Percentiles rank a stretch among this genome's conserved stretches.
phyloP scores from a whole-genome alignment of 2,888 invertebrate genomes.

The Phengaris alcon region DNA sequence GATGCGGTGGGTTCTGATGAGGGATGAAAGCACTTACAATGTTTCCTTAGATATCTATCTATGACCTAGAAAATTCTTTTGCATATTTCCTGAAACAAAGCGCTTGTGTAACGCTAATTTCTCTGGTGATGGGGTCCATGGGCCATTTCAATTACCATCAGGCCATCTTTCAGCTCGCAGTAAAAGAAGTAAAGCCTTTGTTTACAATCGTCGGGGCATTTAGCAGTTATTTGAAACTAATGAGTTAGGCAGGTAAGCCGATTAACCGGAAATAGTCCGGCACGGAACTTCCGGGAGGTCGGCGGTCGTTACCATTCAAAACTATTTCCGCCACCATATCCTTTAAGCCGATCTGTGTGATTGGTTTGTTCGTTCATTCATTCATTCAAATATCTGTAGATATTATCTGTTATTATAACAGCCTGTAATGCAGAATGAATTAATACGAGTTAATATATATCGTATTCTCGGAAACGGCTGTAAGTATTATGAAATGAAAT shows the following conservation, averaged over 20 bases:
- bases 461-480: too few relatives aligned
- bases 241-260: conserved; percentile 23
- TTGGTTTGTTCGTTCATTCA: conserved; percentile 1
- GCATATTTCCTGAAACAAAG: background rate
- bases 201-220: background rate
- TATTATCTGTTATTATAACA: too few relatives aligned
- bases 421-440: too few relatives aligned
- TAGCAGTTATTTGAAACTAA: conserved; percentile 16
- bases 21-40: conserved; percentile 4
- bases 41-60: background rate
- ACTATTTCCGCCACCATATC: conserved; percentile 25
- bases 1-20: conserved; percentile 1
- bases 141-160: too few relatives aligned
- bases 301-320: conserved; percentile 21
- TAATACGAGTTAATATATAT: too few relatives aligned
- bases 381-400: background rate
- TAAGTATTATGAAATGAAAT: too few relatives aligned
- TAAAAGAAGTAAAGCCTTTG: background rate
- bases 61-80: background rate
- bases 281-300: conserved; percentile 21
- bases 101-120: background rate
- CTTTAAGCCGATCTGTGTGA: conserved; percentile 25
- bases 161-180: too few relatives aligned
- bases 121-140: too few relatives aligned
- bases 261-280: conserved; percentile 21